Percentiles rank a stretch among this genome's conserved stretches.
Conservation (phyloP, 2,113 vertebrate species). For the Loxodonta africana region DNA sequence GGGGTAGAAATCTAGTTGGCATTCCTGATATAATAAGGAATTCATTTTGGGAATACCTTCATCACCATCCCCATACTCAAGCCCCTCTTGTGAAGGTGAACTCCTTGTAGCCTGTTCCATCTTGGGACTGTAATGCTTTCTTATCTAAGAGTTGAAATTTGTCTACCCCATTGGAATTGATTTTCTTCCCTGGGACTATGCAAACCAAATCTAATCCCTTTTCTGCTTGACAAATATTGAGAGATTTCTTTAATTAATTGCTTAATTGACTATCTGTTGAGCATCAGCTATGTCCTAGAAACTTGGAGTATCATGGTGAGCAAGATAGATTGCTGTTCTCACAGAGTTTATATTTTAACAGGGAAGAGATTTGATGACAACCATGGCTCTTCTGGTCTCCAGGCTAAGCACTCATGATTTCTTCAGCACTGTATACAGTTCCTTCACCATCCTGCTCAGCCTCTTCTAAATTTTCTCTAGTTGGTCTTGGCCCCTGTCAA, state of each 20-base stretch:
- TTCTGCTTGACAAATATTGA: background rate
- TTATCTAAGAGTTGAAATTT: background rate
- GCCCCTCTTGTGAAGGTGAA: background rate
- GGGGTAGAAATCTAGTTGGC: background rate
- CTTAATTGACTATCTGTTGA: slow-evolving; percentile 6
- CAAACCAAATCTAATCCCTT: background rate
- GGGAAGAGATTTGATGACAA: background rate
- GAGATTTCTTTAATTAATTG: background rate
- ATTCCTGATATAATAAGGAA: background rate
- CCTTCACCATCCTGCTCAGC: background rate
- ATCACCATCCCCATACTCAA: background rate
- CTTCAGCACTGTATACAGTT: background rate
- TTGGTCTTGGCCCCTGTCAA: background rate
- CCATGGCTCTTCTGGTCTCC: background rate
- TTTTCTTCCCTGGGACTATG: background rate
- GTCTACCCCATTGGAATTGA: background rate
- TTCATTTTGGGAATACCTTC: background rate
- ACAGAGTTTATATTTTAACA: background rate
- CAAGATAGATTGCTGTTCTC: background rate
- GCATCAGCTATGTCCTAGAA: background rate
- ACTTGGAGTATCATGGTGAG: background rate
- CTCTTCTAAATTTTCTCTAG: background rate
- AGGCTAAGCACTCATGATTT: background rate
- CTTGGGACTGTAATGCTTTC: background rate
- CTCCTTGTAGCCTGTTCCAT: background rate